Evolutionary conservation across 2,888 invertebrate species (phyloP).

Genomic region (Aleiodes leptofemur): DNA sequence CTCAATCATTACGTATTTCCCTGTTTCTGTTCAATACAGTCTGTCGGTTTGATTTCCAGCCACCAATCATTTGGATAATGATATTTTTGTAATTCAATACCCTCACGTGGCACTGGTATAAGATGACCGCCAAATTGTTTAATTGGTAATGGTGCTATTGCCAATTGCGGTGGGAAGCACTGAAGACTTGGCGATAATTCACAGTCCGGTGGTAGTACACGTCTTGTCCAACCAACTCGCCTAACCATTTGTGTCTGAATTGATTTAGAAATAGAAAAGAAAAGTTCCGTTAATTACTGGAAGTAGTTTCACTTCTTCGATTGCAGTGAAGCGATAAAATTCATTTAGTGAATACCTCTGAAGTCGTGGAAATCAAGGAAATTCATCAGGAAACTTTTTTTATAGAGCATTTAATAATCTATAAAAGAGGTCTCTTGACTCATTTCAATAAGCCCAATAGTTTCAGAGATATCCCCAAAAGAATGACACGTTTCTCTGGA

Average conservation of each 20-base stretch:
- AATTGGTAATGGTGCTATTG: conserved; percentile 75
- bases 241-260: conserved; percentile 75
- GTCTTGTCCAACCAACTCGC: conserved; percentile 77
- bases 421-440: too few relatives aligned
- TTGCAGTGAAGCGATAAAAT: too few relatives aligned
- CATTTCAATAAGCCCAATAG: too few relatives aligned
- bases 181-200: conserved; percentile 76
- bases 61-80: conserved; percentile 79
- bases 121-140: conserved; percentile 75
- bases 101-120: conserved; percentile 78
- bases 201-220: conserved; percentile 77
- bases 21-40: conserved; percentile 68
- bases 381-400: too few relatives aligned
- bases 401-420: too few relatives aligned
- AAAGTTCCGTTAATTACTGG: too few relatives aligned
- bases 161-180: conserved; percentile 77
- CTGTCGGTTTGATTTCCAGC: conserved; percentile 75
- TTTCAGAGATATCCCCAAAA: too few relatives aligned
- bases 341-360: too few relatives aligned
- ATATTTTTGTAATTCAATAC: conserved; percentile 79
- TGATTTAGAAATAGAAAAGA: too few relatives aligned
- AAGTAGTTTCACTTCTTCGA: too few relatives aligned
- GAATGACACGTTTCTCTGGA: conserved; percentile 6
- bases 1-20: conserved; percentile 57
- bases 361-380: too few relatives aligned